Evolutionary conservation across 2,797 vertebrate species (phyloP).

Genomic region (Enteromius fasciolatus): DNA sequence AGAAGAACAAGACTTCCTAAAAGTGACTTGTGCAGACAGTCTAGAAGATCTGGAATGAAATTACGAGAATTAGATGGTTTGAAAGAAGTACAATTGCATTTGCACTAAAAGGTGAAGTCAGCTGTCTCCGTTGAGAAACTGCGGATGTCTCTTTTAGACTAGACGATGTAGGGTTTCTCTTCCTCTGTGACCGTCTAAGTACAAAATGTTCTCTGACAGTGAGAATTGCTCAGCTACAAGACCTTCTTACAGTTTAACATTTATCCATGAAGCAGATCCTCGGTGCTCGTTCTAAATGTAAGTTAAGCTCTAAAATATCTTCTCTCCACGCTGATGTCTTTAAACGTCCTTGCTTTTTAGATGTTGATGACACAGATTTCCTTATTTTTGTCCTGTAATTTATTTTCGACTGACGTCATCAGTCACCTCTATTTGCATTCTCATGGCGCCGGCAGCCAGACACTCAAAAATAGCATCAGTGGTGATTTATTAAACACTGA

Average conservation of each 20-base stretch:
- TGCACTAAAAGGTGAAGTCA: background rate
- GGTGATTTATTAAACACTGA: background rate
- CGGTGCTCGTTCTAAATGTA: background rate
- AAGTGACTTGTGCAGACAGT: conserved; percentile 21
- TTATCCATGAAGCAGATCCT: conserved; percentile 10
- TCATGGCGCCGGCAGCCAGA: background rate
- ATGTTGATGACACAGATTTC: background rate
- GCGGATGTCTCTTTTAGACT: background rate
- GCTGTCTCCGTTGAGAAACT: background rate
- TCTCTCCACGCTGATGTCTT: background rate
- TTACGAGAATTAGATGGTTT: conserved; percentile 11
- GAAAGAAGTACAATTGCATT: conserved; percentile 1
- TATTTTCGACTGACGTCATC: background rate
- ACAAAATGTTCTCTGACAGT: conserved; percentile 27
- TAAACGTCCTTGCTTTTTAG: background rate
- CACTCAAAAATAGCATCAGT: conserved; percentile 9
- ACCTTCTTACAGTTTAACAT: background rate
- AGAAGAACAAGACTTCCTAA: conserved; percentile 18
- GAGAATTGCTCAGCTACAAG: background rate
- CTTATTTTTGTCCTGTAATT: background rate
- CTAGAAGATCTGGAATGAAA: conserved; percentile 24
- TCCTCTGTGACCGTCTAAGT: background rate
- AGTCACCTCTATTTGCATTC: conserved; percentile 26
- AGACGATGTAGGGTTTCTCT: conserved; percentile 5
- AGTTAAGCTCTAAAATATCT: conserved; percentile 1